Conservation (phyloP, 2,888 invertebrate genomes). For the Epistrophe eligans region DNA sequence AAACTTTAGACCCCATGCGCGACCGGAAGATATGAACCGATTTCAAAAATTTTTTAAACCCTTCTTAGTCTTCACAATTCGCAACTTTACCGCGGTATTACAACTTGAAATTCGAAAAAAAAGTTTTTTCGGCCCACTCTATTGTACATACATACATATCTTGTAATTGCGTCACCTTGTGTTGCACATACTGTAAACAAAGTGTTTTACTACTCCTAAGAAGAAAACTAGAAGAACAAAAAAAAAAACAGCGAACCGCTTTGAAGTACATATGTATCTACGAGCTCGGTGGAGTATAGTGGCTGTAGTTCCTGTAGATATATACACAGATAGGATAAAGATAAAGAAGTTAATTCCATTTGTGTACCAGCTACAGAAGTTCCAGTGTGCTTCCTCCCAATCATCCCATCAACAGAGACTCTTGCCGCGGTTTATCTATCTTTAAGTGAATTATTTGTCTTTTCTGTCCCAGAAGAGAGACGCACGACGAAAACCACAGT, state of each 20-base stretch:
- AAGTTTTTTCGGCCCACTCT: too few species aligned
- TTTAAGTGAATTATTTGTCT: constrained; percentile 56
- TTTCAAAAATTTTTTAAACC: too few species aligned
- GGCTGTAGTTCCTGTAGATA: background rate
- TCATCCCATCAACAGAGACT: background rate
- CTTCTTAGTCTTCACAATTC: too few species aligned
- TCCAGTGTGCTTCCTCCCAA: constrained; percentile 14
- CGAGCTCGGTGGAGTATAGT: background rate
- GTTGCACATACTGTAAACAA: constrained; percentile 69
- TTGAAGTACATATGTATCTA: constrained; percentile 56
- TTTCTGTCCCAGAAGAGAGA: constrained; percentile 47
- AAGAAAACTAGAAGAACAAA: constrained; percentile 5
- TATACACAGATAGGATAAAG: constrained; percentile 16
- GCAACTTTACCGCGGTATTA: too few species aligned
- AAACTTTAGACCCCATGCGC: too few species aligned
- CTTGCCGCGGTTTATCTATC: background rate
- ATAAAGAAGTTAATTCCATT: constrained; percentile 41
- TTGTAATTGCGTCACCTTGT: constrained; percentile 48
- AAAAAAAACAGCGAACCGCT: constrained; percentile 52
- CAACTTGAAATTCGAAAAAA: too few species aligned
- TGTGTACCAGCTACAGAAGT: background rate
- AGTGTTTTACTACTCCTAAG: background rate
- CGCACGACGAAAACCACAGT: background rate
- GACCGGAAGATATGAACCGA: too few species aligned
- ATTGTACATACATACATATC: too few species aligned